Percentiles rank a stretch among this genome's conserved stretches.
Evolutionary conservation across 2,113 vertebrate species (phyloP).

Genomic region (Lanius ludovicianus): DNA sequence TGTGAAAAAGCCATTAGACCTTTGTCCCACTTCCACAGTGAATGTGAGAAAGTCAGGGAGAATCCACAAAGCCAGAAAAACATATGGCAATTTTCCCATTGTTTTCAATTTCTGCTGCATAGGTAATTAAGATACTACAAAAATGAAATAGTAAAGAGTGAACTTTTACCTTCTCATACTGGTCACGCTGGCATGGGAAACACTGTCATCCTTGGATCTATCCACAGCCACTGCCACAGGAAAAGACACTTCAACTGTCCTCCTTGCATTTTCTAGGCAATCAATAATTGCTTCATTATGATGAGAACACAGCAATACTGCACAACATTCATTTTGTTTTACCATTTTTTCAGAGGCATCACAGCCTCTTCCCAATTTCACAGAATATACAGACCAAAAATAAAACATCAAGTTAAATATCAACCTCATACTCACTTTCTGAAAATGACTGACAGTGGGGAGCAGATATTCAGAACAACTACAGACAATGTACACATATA

Average conservation of each 20-base stretch:
- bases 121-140: neutral
- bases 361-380: neutral
- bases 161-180: conserved; percentile 70
- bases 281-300: neutral
- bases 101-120: neutral
- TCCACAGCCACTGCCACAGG: conserved; percentile 58
- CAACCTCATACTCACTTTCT: neutral
- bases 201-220: conserved; percentile 42
- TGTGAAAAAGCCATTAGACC: neutral
- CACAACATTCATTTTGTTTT: neutral
- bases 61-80: neutral
- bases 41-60: neutral
- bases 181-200: conserved; percentile 38
- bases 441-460: neutral
- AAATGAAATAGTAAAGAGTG: neutral
- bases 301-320: neutral
- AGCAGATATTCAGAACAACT: neutral
- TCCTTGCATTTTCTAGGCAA: conserved; percentile 67
- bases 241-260: conserved; percentile 61
- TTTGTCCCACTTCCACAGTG: neutral
- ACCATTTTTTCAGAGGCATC: neutral
- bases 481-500: neutral
- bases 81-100: neutral
- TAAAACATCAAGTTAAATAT: neutral
- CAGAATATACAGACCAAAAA: neutral